Evolutionary conservation across 2,888 invertebrate species (phyloP).

Genomic region (Podabrus alpinus): DNA sequence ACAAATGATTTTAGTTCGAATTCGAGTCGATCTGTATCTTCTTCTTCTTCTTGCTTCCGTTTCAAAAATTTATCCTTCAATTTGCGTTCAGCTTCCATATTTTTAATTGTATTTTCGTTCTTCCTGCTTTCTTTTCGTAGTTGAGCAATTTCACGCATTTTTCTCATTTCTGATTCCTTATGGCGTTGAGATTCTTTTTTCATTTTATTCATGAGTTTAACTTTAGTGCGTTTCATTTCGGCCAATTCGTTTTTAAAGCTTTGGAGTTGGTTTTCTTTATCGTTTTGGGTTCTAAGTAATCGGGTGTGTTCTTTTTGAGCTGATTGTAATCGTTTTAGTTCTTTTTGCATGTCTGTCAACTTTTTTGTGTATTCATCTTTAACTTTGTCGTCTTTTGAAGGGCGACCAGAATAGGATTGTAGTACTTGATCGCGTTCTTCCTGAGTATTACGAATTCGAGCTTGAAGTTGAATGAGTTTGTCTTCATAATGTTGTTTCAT

Average conservation of each 20-base stretch:
- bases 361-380: slow-evolving; percentile 90
- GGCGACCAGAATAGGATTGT: slow-evolving; percentile 54
- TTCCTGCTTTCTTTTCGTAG: slow-evolving; percentile 86
- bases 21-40: slow-evolving; percentile 66
- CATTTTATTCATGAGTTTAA: slow-evolving; percentile 88
- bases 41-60: slow-evolving; percentile 85
- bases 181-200: slow-evolving; percentile 87
- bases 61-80: slow-evolving; percentile 88
- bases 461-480: slow-evolving; percentile 80
- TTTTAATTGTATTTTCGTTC: slow-evolving; percentile 84
- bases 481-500: slow-evolving; percentile 92
- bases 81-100: slow-evolving; percentile 84
- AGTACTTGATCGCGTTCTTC: slow-evolving; percentile 90
- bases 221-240: slow-evolving; percentile 85
- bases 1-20: slow-evolving; percentile 59
- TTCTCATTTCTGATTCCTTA: slow-evolving; percentile 77
- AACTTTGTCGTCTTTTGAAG: slow-evolving; percentile 69
- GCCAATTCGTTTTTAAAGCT: slow-evolving; percentile 73
- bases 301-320: slow-evolving; percentile 89
- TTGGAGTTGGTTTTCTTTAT: slow-evolving; percentile 75
- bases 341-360: slow-evolving; percentile 80
- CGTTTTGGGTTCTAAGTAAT: slow-evolving; percentile 78
- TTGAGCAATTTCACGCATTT: slow-evolving; percentile 87
- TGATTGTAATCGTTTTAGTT: slow-evolving; percentile 80
- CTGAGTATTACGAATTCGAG: slow-evolving; percentile 84